Evolutionary conservation across 2,113 vertebrate species (phyloP), one percentile per base, ranked within the genome.

Genomic region (Tonatia bakeri): DNA sequence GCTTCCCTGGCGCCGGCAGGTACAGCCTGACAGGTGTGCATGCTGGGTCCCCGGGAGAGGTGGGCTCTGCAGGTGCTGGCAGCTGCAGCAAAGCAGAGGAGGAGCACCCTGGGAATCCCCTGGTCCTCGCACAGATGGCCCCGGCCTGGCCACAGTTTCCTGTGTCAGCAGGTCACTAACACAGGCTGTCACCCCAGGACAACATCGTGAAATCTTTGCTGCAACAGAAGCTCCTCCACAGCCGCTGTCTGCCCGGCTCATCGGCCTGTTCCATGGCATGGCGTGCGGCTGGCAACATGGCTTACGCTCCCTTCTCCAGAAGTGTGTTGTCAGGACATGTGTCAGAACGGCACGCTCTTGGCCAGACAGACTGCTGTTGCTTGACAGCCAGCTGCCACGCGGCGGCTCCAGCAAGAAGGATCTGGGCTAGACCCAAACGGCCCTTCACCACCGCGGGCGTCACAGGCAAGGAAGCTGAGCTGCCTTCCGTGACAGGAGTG

Each of bases 311-410:
- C 84, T 96, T 45, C 76, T 90, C 90, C 88, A 69, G 59, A 82
- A 90, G 24, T 38, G 38, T 56, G 56, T 12, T 81, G 80, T 87
- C 20, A 33, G 52, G 67, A 79, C 72, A 61, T 47, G 69, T 96
- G 87, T 93, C 81, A 93, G 90, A 87, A 65, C 38, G 7, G 87
- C 82, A 75, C 1, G 87, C 47, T 93, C 54, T 56, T 91, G 93
- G 96, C 86, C 92, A 87, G 96, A 43, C 86, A 26, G 40, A 15
- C 36, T 24, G 82, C 56, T 80, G 22, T 28, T 83, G 64, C 73
- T 75, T 61, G 82, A 73, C 65, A 89, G 87, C 77, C 76, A 76
- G 69, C 43, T 76, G 82, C 82, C 61, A 67, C 0, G 3, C 13
- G 36, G 2, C 11, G 14, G 61, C 38, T 56, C 31, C 5, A 28